Base-by-base conservation (phyloP, 1,140 invertebrate genomes). In the Triops longicaudatus region DNA sequence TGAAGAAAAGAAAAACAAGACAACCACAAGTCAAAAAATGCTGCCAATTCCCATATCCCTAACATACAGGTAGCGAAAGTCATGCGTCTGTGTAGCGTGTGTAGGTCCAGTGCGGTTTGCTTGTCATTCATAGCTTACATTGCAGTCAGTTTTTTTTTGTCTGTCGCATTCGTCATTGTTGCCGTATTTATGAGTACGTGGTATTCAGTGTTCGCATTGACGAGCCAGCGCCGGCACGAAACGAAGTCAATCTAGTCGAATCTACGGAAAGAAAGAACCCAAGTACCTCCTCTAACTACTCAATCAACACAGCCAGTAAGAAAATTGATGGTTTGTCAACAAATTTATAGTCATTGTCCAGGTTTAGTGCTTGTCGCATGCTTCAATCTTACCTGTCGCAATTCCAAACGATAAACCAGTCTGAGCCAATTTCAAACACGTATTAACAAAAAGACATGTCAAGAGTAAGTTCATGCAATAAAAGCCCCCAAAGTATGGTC, bases 1-100 rank as follows among this genome's bases (percentile, higher is more conserved):
- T 81, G 80, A 78, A 78, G 78, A 79, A 75, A n/a, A 77, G 41
- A 79, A 80, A 76, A 72, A 72, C 31, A 79, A 17, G 50, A 63
- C 22, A 63, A 63, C 50, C 50, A 63, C 22, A 22, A 22, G 31
- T 37, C 22, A 63, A 22, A 63, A 63, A 63, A 63, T 63, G 14
- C 14, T 17, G 17, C 50, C 14, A 63, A 63, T n/a, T 9, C 22
- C 50, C 50, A 17, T n/a, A n/a, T 63, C 50, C 50, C 50, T 63
- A 22, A 22, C 14, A 63, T 63, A 14, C 17, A 63, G 50, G 6
- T 63, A 6, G 17, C 6, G 14, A 63, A 63, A 63, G 50, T 63
- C 50, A 63, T 63, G 50, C 50, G 50, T 63, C 50, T 10, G 50
- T 63, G 10, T 1, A 63, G 50, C 17, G 17, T n/a, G 6, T 6